These are phyloP conservation scores for Microplitis mediator DNA, from an alignment of 1,140 invertebrate species.

Conservation along the genomic window DNA sequence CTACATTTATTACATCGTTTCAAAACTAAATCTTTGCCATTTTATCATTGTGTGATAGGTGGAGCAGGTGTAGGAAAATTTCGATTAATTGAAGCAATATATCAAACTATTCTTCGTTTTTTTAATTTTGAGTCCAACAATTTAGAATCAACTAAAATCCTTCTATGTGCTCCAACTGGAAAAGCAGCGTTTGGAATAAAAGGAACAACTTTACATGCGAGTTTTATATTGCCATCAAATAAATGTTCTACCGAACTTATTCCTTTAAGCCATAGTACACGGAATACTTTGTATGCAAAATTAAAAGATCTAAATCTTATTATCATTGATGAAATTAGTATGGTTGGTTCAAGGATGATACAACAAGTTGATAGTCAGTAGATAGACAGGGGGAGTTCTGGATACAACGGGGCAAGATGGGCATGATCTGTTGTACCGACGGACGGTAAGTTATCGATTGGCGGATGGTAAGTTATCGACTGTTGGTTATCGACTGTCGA, in stretches of 20 bases:
- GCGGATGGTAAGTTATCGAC: too few species aligned
- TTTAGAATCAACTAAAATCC: constrained; percentile 5
- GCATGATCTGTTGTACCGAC: too few species aligned
- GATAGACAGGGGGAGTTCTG: too few species aligned
- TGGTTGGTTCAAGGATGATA: constrained; percentile 40
- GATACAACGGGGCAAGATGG: too few species aligned
- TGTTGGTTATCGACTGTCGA: too few species aligned
- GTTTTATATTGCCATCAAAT: constrained; percentile 39
- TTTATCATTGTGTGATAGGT: too few species aligned
- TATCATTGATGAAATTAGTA: constrained; percentile 53
- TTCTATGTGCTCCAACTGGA: constrained; percentile 43
- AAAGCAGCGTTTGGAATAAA: constrained; percentile 43
- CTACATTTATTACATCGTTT: constrained; percentile 36
- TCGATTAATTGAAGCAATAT: constrained; percentile 31
- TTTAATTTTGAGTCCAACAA: constrained; percentile 11
- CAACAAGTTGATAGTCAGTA: constrained; percentile 36
- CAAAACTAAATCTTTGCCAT: constrained; percentile 28
- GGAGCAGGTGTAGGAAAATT: constrained; percentile 37
- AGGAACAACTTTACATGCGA: constrained; percentile 44
- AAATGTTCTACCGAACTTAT: constrained; percentile 22
- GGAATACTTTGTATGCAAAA: constrained; percentile 27
- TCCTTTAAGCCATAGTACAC: not conserved
- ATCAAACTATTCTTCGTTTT: constrained; percentile 26
- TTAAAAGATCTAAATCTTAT: constrained; percentile 40
- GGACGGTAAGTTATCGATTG: too few species aligned